phyloP scores from a whole-genome alignment of 2,797 vertebrate species.

The Esox lucius region DNA sequence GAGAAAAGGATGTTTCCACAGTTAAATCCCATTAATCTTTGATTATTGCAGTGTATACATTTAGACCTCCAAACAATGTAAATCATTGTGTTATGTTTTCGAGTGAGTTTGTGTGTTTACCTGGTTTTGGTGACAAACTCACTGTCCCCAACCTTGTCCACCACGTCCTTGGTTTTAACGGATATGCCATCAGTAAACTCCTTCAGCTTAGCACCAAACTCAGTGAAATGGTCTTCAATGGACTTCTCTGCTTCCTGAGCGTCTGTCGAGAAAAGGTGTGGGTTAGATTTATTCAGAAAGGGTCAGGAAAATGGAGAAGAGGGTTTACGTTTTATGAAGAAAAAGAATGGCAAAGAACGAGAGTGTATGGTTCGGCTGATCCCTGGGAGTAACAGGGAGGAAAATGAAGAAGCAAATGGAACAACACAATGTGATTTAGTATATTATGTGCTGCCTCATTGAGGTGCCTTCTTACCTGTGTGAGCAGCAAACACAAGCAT shows the following conservation, averaged over 20 bases:
- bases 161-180: slow-evolving; percentile 30
- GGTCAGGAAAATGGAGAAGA: neutral
- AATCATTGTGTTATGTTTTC: neutral
- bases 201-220: slow-evolving; percentile 25
- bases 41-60: neutral
- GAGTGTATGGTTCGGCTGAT: neutral
- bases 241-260: slow-evolving; percentile 53
- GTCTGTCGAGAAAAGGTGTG: slow-evolving; percentile 46
- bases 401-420: neutral
- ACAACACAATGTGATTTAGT: neutral
- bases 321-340: too few relatives aligned
- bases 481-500: slow-evolving; percentile 70
- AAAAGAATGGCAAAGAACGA: too few relatives aligned
- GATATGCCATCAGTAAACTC: slow-evolving; percentile 22
- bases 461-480: slow-evolving; percentile 64
- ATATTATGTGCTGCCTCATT: neutral
- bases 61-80: neutral
- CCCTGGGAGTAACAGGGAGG: neutral
- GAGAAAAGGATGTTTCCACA: slow-evolving; percentile 3
- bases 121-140: slow-evolving; percentile 36
- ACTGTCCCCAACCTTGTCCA: slow-evolving; percentile 23
- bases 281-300: slow-evolving; percentile 1
- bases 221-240: slow-evolving; percentile 25
- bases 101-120: slow-evolving; percentile 50
- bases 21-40: neutral